Evolutionary conservation across 2,888 invertebrate species (phyloP).

Genomic region (Escarpia spicata): DNA sequence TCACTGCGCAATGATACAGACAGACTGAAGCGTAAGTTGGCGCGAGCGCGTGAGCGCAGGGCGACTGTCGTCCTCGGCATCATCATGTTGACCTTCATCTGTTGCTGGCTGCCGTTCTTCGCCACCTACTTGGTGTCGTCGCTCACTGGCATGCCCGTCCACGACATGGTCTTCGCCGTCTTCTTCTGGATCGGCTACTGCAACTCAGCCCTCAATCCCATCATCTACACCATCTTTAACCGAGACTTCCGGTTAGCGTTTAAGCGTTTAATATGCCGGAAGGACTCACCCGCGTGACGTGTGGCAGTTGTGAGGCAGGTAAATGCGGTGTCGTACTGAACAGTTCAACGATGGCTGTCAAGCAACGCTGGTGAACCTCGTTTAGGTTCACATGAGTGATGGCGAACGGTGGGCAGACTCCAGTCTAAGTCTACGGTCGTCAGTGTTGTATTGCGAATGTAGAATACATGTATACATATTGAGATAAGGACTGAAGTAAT

Average conservation of each 20-base stretch:
- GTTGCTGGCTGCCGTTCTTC: conserved; percentile 99
- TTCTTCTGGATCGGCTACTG: conserved; percentile 97
- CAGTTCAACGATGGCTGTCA: not conserved
- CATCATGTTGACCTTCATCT: conserved; percentile 98
- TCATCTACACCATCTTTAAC: conserved; percentile 95
- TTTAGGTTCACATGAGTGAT: not conserved
- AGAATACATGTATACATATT: not conserved
- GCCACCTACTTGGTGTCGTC: conserved; percentile 68
- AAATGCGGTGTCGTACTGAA: not conserved
- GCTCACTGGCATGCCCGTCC: conserved; percentile 59
- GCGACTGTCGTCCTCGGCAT: conserved; percentile 96
- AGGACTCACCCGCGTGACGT: not conserved
- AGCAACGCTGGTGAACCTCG: not conserved
- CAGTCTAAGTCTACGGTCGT: not conserved
- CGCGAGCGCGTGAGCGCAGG: conserved; percentile 93
- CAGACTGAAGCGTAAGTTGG: conserved; percentile 88
- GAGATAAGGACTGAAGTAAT: not conserved
- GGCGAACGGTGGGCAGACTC: not conserved
- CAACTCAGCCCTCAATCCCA: conserved; percentile 93
- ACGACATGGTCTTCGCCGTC: conserved; percentile 75
- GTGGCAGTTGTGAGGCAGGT: not conserved
- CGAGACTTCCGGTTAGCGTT: conserved; percentile 97
- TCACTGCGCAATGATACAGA: not conserved
- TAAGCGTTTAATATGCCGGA: conserved; percentile 82
- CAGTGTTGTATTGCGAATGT: not conserved